These are phyloP conservation scores for Umimayanthus kanabou DNA, from an alignment of 92 coral and sea anemone genomes.

Conservation along the genomic window DNA sequence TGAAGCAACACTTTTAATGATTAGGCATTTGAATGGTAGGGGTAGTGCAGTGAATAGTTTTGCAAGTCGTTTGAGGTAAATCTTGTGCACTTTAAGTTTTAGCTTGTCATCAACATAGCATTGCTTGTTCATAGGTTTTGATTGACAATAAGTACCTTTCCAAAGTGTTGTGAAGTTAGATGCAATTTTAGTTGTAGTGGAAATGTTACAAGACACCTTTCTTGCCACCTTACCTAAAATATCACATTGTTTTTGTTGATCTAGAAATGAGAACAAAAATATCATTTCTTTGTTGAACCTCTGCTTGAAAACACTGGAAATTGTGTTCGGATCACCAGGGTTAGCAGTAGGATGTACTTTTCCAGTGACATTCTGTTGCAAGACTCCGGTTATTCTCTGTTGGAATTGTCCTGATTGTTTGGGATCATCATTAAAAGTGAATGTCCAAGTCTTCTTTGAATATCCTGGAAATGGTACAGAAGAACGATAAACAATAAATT, in stretches of 20 bases:
- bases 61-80: slow-evolving; percentile 44
- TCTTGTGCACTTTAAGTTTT: slow-evolving; percentile 28
- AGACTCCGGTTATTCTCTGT: background rate
- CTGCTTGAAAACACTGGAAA: slow-evolving; percentile 30
- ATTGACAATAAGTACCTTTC: background rate
- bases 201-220: slow-evolving; percentile 45
- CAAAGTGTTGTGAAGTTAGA: slow-evolving; percentile 36
- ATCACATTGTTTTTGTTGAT: slow-evolving; percentile 52
- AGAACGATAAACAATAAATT: background rate
- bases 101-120: slow-evolving; percentile 16
- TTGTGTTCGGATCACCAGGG: background rate
- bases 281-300: slow-evolving; percentile 68
- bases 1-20: slow-evolving; percentile 61
- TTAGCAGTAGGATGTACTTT: background rate
- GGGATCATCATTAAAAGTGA: background rate
- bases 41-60: slow-evolving; percentile 69
- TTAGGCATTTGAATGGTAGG: slow-evolving; percentile 77
- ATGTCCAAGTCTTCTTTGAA: background rate
- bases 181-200: slow-evolving; percentile 27
- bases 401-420: background rate
- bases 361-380: slow-evolving; percentile 13
- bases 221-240: slow-evolving; percentile 44
- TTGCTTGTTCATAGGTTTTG: background rate
- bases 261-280: slow-evolving; percentile 57
- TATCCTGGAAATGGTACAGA: slow-evolving; percentile 37